Percentiles rank a stretch among this genome's conserved stretches.
phyloP scores from a whole-genome alignment of 1,140 invertebrate species.

The Archivesica marissinica region DNA sequence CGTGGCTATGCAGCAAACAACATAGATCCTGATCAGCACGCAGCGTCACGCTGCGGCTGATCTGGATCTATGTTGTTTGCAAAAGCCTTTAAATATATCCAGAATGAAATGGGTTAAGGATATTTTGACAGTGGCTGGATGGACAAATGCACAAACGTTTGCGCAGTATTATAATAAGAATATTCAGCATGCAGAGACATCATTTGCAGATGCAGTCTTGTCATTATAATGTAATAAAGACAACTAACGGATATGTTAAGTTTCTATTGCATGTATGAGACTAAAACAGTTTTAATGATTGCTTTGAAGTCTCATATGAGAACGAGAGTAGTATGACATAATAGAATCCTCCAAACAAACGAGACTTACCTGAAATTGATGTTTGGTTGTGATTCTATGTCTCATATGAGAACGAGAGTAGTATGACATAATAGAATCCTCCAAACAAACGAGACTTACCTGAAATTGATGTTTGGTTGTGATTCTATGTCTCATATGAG shows the following conservation, averaged over 20 bases:
- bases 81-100: too few species aligned
- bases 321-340: slow-evolving; percentile 32
- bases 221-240: not conserved
- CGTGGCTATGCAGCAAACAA: too few species aligned
- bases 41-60: too few species aligned
- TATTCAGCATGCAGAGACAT: not conserved
- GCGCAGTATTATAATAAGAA: slow-evolving; percentile 1
- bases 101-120: not conserved
- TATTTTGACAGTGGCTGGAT: slow-evolving; percentile 12
- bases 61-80: too few species aligned
- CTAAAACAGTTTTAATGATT: not conserved
- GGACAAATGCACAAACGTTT: slow-evolving; percentile 25
- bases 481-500: too few species aligned
- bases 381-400: slow-evolving; percentile 13
- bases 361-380: slow-evolving; percentile 5
- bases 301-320: slow-evolving; percentile 39
- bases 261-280: not conserved
- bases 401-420: too few species aligned
- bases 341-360: slow-evolving; percentile 26
- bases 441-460: too few species aligned
- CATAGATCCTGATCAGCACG: too few species aligned
- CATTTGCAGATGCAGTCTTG: not conserved
- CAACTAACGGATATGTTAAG: not conserved
- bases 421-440: too few species aligned
- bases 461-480: too few species aligned